phyloP scores from a whole-genome alignment of 2,888 invertebrate species.

The Gortyna flavago region DNA sequence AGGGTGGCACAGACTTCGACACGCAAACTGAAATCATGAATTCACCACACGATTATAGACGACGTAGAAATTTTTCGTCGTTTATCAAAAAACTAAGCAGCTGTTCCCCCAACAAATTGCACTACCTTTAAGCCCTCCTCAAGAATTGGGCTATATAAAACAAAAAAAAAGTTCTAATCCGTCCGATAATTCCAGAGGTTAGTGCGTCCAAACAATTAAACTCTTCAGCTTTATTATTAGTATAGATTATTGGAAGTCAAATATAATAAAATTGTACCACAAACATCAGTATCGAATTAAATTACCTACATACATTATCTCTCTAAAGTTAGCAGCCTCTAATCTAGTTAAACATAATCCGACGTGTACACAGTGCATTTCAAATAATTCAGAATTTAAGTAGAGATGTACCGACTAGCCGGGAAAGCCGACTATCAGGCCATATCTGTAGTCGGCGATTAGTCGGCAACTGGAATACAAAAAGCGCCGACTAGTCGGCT shows the following conservation, averaged over 20 bases:
- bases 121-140: too few relatives aligned
- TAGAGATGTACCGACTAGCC: background rate
- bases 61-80: too few relatives aligned
- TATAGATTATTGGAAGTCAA: constrained; percentile 10
- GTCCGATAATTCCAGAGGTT: too few relatives aligned
- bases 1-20: too few relatives aligned
- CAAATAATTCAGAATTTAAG: constrained; percentile 47
- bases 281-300: constrained; percentile 42
- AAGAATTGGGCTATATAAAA: too few relatives aligned
- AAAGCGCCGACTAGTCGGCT: background rate
- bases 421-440: background rate
- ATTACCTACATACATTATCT: constrained; percentile 29
- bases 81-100: too few relatives aligned
- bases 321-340: constrained; percentile 42
- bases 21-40: too few relatives aligned
- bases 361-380: constrained; percentile 45
- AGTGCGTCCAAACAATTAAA: too few relatives aligned
- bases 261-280: constrained; percentile 14
- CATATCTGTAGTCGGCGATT: background rate
- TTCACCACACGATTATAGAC: too few relatives aligned
- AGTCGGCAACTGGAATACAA: background rate
- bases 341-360: constrained; percentile 45
- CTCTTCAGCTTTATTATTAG: too few relatives aligned
- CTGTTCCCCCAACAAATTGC: too few relatives aligned
- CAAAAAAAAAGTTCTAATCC: too few relatives aligned